Conservation (phyloP, 2,797 vertebrate species). For the Ceryle rudis region DNA sequence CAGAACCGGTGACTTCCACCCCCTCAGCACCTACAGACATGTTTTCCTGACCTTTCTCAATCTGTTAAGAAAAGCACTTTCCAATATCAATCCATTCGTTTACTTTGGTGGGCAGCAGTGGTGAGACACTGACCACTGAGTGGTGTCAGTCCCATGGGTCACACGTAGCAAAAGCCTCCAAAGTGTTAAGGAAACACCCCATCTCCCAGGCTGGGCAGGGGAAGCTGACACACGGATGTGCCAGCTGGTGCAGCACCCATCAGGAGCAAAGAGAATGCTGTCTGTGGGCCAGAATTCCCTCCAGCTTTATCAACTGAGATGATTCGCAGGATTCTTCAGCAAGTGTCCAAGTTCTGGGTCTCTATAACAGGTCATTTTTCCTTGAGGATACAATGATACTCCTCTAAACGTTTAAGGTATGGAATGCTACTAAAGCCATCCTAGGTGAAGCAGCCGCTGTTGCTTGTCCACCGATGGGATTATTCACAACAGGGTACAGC, state of each 20-base stretch:
- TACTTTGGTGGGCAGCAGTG: neutral
- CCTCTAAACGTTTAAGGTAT: neutral
- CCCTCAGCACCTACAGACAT: fast-evolving
- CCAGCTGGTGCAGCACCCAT: neutral
- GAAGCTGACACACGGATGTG: fast-evolving
- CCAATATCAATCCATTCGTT: neutral
- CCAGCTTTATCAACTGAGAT: neutral
- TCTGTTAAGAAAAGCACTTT: neutral
- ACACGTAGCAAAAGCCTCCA: fast-evolving
- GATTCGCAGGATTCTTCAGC: neutral
- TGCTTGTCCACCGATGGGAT: neutral
- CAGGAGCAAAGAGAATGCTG: too few species aligned
- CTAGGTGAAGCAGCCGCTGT: neutral
- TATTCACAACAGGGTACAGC: fast-evolving
- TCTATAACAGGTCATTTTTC: fast-evolving
- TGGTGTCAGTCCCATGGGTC: fast-evolving
- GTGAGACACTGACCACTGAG: fast-evolving
- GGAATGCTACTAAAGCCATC: too few species aligned
- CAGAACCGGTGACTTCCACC: neutral
- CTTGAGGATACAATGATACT: neutral
- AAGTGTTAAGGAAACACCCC: neutral
- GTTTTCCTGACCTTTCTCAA: neutral
- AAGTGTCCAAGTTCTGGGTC: neutral
- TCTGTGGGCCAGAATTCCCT: neutral
- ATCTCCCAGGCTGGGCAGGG: fast-evolving